Evolutionary conservation across 2,113 vertebrate genomes (phyloP).

Genomic region (Galemys pyrenaicus): DNA sequence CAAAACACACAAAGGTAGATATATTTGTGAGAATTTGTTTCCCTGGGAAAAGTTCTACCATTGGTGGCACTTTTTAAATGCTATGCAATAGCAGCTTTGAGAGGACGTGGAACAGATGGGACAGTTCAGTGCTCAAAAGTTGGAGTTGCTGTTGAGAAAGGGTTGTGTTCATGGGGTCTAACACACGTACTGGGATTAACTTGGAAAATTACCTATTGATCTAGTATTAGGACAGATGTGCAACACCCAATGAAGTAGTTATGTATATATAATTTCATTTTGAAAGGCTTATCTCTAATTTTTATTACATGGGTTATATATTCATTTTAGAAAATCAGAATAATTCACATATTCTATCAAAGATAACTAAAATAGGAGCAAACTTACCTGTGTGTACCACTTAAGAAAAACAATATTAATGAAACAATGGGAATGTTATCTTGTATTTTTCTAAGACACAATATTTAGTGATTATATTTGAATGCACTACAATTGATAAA

Average conservation of each 20-base stretch:
- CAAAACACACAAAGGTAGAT: background rate
- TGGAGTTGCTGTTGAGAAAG: background rate
- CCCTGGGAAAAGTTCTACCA: background rate
- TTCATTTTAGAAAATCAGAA: slow-evolving; percentile 37
- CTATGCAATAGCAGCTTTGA: background rate
- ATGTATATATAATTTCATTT: background rate
- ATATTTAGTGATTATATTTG: background rate
- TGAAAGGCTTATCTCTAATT: background rate
- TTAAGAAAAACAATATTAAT: background rate
- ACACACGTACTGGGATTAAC: slow-evolving; percentile 17
- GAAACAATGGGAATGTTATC: background rate
- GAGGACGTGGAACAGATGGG: background rate
- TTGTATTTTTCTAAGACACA: background rate
- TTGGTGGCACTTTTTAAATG: background rate
- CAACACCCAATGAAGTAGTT: background rate
- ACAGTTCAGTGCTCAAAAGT: background rate
- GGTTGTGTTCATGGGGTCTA: background rate
- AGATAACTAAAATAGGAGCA: background rate
- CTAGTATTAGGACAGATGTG: slow-evolving; percentile 4
- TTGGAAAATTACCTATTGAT: slow-evolving; percentile 57
- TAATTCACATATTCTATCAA: background rate
- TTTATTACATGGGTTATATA: background rate
- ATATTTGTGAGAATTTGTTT: slow-evolving; percentile 20
- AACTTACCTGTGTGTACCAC: background rate
- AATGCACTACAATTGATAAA: background rate